Conservation (phyloP, 2,888 invertebrate genomes). For the Meta bourneti region DNA sequence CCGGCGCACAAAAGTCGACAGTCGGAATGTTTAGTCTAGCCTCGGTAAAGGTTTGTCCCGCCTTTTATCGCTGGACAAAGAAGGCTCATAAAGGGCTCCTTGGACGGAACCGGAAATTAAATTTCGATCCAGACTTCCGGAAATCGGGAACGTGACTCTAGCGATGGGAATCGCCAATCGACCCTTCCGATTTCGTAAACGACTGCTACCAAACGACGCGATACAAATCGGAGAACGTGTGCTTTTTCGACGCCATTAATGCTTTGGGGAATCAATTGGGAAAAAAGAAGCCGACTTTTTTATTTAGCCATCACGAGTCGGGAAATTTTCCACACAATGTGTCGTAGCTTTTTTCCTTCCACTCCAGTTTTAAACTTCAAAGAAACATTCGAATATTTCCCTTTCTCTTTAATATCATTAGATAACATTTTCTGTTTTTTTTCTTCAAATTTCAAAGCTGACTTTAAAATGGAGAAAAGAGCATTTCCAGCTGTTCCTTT, state of each 20-base stretch:
- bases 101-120: conserved; percentile 61
- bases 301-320: not conserved
- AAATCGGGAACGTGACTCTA: conserved; percentile 49
- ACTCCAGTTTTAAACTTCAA: not conserved
- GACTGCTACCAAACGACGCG: conserved; percentile 63
- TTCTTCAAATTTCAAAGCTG: too few species aligned
- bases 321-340: not conserved
- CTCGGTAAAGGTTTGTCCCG: conserved; percentile 36
- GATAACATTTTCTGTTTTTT: too few species aligned
- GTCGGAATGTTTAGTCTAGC: conserved; percentile 39
- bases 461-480: too few species aligned
- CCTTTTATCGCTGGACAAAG: conserved; percentile 56
- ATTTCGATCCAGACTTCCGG: conserved; percentile 68
- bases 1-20: conserved; percentile 24
- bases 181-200: conserved; percentile 58
- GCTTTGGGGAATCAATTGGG: conserved; percentile 43
- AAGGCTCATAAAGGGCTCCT: conserved; percentile 48
- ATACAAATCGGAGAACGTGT: conserved; percentile 59
- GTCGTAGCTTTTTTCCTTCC: not conserved
- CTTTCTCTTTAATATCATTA: too few species aligned
- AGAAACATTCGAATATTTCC: too few species aligned
- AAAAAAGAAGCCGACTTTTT: not conserved
- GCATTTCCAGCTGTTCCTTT: too few species aligned
- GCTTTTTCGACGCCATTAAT: conserved; percentile 17
- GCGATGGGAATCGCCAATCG: conserved; percentile 53